phyloP scores from a whole-genome alignment of 2,888 invertebrate genomes.

The Auanema freiburgensis region DNA sequence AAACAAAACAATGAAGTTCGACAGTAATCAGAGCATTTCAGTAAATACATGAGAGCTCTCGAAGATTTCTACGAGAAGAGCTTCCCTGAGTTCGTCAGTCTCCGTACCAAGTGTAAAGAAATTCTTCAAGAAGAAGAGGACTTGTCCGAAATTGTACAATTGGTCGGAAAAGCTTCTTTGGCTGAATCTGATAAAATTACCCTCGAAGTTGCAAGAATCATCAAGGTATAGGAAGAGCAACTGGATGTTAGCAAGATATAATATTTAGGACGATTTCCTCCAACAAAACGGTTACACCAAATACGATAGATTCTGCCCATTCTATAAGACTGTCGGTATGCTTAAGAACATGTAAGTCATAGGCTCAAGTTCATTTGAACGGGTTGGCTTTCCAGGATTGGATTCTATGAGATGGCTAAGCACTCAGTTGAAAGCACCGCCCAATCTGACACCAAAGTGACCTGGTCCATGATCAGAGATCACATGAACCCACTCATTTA shows the following conservation, averaged over 20 bases:
- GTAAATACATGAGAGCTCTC: conserved; percentile 95
- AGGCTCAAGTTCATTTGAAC: not conserved
- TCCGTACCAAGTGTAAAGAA: conserved; percentile 89
- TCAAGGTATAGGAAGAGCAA: conserved; percentile 70
- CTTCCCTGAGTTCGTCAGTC: conserved; percentile 92
- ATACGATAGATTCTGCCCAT: conserved; percentile 88
- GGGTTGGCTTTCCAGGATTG: conserved; percentile 70
- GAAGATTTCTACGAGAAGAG: conserved; percentile 99
- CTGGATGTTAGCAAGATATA: not conserved
- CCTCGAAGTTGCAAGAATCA: conserved; percentile 83
- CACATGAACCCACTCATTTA: conserved; percentile 94
- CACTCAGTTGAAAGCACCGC: conserved; percentile 97
- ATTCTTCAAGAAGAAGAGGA: conserved; percentile 92
- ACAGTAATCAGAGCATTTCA: conserved; percentile 23
- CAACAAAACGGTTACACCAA: conserved; percentile 89
- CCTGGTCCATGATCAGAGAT: conserved; percentile 83
- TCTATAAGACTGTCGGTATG: conserved; percentile 99
- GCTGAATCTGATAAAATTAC: conserved; percentile 99
- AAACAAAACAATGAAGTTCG: conserved; percentile 1
- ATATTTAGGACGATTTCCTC: conserved; percentile 97
- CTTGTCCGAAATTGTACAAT: conserved; percentile 97
- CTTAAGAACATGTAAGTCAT: conserved; percentile 79
- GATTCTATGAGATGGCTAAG: conserved; percentile 95
- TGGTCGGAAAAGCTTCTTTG: conserved; percentile 87
- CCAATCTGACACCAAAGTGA: conserved; percentile 92